Percentiles rank a stretch among this genome's conserved stretches.
phyloP scores from a whole-genome alignment of 92 coral and sea anemone species.

The Metridium senile region DNA sequence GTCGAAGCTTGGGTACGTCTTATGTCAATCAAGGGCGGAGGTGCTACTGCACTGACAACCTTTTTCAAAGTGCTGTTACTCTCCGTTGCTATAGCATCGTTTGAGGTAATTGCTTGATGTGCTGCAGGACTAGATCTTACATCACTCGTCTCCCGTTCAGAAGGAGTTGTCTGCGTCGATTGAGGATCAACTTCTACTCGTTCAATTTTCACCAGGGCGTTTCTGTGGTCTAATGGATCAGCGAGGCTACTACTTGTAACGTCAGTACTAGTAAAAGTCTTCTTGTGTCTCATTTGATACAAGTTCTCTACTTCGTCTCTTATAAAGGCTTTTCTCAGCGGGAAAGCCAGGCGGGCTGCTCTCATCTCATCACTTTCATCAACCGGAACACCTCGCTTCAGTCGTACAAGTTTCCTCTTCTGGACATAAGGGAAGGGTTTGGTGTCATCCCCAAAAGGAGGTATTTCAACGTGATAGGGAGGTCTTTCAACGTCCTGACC shows the following conservation, averaged over 20 bases:
- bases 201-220: slow-evolving; percentile 44
- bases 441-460: too few species aligned
- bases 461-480: neutral
- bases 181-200: slow-evolving; percentile 28
- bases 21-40: slow-evolving; percentile 31
- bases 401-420: slow-evolving; percentile 12
- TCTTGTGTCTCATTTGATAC: slow-evolving; percentile 36
- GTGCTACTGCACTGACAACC: neutral
- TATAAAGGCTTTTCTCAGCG: slow-evolving; percentile 11
- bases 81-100: neutral
- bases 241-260: neutral
- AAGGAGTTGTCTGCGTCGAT: neutral
- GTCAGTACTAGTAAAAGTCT: slow-evolving; percentile 4
- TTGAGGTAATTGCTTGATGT: neutral
- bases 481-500: neutral
- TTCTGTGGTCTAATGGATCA: slow-evolving; percentile 25
- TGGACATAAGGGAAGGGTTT: neutral
- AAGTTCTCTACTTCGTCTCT: slow-evolving; percentile 31
- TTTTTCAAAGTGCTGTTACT: neutral
- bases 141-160: neutral
- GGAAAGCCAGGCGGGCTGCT: slow-evolving; percentile 4
- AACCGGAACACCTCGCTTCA: slow-evolving; percentile 3
- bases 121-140: neutral
- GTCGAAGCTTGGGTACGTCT: slow-evolving; percentile 18
- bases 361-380: neutral